Evolutionary conservation across 2,113 vertebrate species (phyloP).

Genomic region (Brienomyrus longianalis): DNA sequence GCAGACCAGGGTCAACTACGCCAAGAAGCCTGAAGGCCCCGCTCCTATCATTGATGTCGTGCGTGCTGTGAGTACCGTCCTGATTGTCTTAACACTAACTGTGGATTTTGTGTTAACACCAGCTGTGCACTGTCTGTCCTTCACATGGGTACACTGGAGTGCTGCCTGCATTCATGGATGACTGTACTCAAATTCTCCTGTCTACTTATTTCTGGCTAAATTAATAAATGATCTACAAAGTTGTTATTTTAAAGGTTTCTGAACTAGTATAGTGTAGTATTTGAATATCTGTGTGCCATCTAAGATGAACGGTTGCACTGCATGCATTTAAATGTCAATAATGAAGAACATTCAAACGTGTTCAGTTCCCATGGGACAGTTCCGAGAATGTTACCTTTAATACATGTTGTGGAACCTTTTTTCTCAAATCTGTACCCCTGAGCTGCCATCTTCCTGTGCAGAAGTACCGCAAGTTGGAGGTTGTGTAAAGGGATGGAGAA

Average conservation of each 20-base stretch:
- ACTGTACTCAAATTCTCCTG: neutral
- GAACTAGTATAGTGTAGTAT: neutral
- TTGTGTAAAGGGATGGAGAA: neutral
- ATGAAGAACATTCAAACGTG: neutral
- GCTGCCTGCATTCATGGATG: neutral
- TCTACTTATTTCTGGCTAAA: neutral
- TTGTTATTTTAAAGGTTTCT: neutral
- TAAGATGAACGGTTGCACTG: neutral
- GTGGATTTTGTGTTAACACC: neutral
- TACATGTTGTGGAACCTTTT: neutral
- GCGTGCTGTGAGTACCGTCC: constrained; percentile 67
- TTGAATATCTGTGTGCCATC: neutral
- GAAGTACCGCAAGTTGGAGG: neutral
- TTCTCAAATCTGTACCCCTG: neutral
- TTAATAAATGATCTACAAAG: neutral
- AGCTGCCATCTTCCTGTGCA: neutral
- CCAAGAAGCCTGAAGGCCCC: constrained; percentile 68
- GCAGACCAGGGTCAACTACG: constrained; percentile 71
- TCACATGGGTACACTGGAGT: neutral
- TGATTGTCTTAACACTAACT: neutral
- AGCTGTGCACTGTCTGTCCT: neutral
- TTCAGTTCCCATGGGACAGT: neutral
- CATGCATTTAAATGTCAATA: neutral
- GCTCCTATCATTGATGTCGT: constrained; percentile 82
- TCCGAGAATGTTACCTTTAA: neutral